Base-by-base conservation (phyloP, 2,797 vertebrate species). In the Etheostoma perlongum region DNA sequence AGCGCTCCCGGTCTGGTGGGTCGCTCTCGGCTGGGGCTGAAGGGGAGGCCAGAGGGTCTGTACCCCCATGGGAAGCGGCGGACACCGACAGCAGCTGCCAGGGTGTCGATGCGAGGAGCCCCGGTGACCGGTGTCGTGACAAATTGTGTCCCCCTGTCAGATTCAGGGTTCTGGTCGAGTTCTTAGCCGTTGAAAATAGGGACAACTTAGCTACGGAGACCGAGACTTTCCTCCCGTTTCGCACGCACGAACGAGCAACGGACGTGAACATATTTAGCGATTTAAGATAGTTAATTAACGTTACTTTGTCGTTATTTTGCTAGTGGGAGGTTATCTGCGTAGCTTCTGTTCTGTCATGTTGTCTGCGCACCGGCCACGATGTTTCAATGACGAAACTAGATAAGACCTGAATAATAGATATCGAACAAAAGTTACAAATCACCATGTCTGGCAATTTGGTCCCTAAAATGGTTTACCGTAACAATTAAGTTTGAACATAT, bases 221-320 rank as follows among this genome's bases (percentile, higher is more conserved):
- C 2, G 73, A 74, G 7, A 76, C 12, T 30, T 16, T 85, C 60
- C 73, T 58, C 18, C 83, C 78, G 46, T 71, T 78, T 15, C 93
- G 74, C 25, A 57, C 5, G 1, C 83, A 88, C 49, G 78, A 71
- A 10, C 57, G 25, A 16, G 81, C 80, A 2, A 84, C 67, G 0
- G 78, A 75, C 6, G 48, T 46, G 1, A 93, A 86, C 94, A 95
- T 95, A 0, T 15, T 82, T 1, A 12, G 0, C 0, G 6, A 2
- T 25, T 58, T 40, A 2, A 70, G 19, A 2, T 3, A 18, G 1
- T 2, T 18, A 10, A 27, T 15, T 10, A 25, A 18, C n/a, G 18
- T 2, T 4, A 11, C 9, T 46, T 16, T 42, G 5, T 23, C 0
- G 4, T 16, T 15, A 23, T 1, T n/a, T 0, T 1, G 2, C 4